Base-by-base conservation (phyloP, 2,113 vertebrate genomes). In the Arvicanthis niloticus region DNA sequence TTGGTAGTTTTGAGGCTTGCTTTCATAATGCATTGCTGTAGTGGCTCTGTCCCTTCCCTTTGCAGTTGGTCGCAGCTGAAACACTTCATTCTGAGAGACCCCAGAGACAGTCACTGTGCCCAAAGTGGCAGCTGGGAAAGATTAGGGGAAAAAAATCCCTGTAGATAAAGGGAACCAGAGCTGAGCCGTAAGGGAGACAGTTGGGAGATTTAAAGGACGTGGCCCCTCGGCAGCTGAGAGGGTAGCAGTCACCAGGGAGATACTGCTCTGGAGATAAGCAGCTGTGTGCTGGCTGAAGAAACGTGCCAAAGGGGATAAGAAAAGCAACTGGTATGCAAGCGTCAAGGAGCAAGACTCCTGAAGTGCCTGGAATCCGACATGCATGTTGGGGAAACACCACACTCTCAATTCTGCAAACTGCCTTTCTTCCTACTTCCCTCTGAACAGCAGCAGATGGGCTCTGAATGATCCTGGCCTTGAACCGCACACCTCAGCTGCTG, bases 81-180 rank as follows among this genome's bases (percentile, higher is more conserved):
- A 96, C 93, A 91, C 56, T 65, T 12, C 91, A 42, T 96, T 98
- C 95, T 92, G 84, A 93, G 93, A 65, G 92, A 96, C 97, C 96
- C 62, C 89, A 93, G 91, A 98, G 96, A 88, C 95, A 96, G 95
- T 65, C 93, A 82, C 42, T 93, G 95, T 93, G 97, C 96, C 98
- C 97, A 98, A 97, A 96, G 97, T 94, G 96, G 98, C 98, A 99
- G 97, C 98, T 98, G 98, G 97, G 97, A 89, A 92, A 31, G 12
- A 97, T 97, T 96, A 92, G 94, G 42, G 94, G 62, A 34, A 48
- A 53, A 93, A 65, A 77, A 62, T 68, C 58, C 58, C 62, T 65
- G 87, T 84, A 96, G 96, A 97, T 97, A 40, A 96, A 95, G 94
- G 95, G 94, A 98, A 94, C 92, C 73, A 90, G 94, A 78, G 94